Evolutionary conservation across 2,888 invertebrate genomes (phyloP).

Genomic region (Cephus pygmeus): DNA sequence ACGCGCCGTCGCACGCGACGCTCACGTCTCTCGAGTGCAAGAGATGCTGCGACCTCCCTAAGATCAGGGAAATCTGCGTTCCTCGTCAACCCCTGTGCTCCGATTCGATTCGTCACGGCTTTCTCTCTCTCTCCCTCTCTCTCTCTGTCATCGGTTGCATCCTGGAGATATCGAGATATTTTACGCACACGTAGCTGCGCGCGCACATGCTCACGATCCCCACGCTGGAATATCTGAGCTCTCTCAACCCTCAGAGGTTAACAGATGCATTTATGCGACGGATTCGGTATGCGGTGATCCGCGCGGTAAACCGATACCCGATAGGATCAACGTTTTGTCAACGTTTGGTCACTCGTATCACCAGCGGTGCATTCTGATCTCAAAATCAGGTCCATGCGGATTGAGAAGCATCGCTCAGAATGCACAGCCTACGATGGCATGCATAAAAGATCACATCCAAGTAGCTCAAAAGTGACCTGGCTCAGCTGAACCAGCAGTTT

Average conservation of each 20-base stretch:
- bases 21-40: background rate
- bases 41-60: too few species aligned
- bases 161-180: too few species aligned
- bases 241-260: constrained; percentile 19
- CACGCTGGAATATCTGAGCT: too few species aligned
- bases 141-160: too few species aligned
- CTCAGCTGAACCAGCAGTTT: too few species aligned
- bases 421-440: background rate
- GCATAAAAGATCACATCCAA: background rate
- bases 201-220: background rate
- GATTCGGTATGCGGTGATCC: constrained; percentile 49
- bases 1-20: background rate
- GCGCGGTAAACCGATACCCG: constrained; percentile 53
- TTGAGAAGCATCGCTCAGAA: background rate
- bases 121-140: too few species aligned
- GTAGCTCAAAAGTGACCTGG: too few species aligned
- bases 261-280: constrained; percentile 55
- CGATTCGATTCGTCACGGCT: too few species aligned
- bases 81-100: too few species aligned
- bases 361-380: constrained; percentile 55
- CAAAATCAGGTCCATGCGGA: constrained; percentile 8
- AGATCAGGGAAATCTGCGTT: too few species aligned
- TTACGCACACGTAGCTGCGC: background rate
- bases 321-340: constrained; percentile 52
- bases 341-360: constrained; percentile 51